Percentiles rank a stretch among this genome's conserved stretches.
phyloP scores from a whole-genome alignment of 2,797 vertebrate genomes.

The Enteromius unitaeniatus region DNA sequence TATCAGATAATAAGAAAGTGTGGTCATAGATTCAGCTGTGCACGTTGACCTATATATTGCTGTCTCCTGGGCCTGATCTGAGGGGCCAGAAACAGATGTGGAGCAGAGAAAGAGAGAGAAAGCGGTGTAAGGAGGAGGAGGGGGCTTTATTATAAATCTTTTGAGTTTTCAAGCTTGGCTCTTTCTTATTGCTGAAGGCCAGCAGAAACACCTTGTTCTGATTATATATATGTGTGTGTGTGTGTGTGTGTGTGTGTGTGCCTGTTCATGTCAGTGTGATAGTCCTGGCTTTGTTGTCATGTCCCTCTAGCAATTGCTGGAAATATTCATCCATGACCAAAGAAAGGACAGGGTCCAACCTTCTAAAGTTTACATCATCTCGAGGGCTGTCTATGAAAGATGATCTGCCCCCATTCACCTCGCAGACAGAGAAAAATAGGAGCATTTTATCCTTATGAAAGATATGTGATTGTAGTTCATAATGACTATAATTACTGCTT shows the following conservation, averaged over 20 bases:
- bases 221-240: constrained; percentile 52
- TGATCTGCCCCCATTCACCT: constrained; percentile 48
- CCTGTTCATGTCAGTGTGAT: constrained; percentile 13
- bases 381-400: constrained; percentile 47
- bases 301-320: constrained; percentile 54
- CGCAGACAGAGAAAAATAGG: constrained; percentile 24
- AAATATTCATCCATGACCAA: constrained; percentile 52
- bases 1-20: constrained; percentile 39
- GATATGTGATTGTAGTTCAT: constrained; percentile 39
- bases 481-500: constrained; percentile 47
- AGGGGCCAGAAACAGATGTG: constrained; percentile 59
- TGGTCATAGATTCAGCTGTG: constrained; percentile 55
- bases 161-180: constrained; percentile 47
- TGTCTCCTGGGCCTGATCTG: constrained; percentile 42
- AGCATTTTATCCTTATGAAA: constrained; percentile 4
- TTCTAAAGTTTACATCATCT: constrained; percentile 54
- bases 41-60: constrained; percentile 57
- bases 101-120: constrained; percentile 45
- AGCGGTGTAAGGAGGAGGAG: not conserved
- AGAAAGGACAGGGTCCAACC: constrained; percentile 46
- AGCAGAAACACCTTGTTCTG: constrained; percentile 57
- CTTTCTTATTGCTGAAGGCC: constrained; percentile 26
- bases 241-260: constrained; percentile 25
- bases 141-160: constrained; percentile 52
- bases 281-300: constrained; percentile 41